These are phyloP conservation scores for Atta colombica DNA, from an alignment of 1,140 invertebrate genomes.

Conservation along the genomic window DNA sequence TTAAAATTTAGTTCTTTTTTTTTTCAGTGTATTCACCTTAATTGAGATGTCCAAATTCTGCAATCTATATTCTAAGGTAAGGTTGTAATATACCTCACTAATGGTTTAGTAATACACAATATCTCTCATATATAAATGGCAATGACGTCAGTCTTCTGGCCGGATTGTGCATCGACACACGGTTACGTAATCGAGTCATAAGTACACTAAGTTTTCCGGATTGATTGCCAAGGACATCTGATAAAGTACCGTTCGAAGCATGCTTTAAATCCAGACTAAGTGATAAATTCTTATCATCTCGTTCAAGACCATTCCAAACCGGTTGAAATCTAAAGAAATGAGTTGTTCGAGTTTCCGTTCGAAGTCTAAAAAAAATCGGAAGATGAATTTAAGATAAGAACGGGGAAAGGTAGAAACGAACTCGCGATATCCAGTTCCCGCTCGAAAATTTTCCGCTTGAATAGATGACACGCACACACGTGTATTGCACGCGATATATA, in stretches of 20 bases:
- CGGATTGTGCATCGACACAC: background rate
- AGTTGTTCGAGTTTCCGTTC: background rate
- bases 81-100: background rate
- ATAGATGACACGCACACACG: background rate
- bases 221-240: conserved; percentile 55
- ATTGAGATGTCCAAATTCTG: too few relatives aligned
- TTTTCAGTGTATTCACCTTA: too few relatives aligned
- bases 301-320: background rate
- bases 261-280: background rate
- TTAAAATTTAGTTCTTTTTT: too few relatives aligned
- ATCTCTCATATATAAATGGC: conserved; percentile 36
- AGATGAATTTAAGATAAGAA: background rate
- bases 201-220: conserved; percentile 39
- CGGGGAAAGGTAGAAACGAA: background rate
- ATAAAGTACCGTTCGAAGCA: conserved; percentile 35
- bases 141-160: background rate
- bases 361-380: background rate
- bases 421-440: background rate
- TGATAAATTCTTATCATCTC: background rate
- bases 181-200: conserved; percentile 56
- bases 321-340: conserved; percentile 23
- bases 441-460: background rate
- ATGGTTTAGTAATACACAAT: background rate
- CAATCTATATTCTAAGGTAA: too few relatives aligned
- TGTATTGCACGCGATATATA: background rate